Evolutionary conservation across 1,140 invertebrate species (phyloP), one percentile per base, ranked within the genome.

Genomic region (Pogonognathellus flavescens): DNA sequence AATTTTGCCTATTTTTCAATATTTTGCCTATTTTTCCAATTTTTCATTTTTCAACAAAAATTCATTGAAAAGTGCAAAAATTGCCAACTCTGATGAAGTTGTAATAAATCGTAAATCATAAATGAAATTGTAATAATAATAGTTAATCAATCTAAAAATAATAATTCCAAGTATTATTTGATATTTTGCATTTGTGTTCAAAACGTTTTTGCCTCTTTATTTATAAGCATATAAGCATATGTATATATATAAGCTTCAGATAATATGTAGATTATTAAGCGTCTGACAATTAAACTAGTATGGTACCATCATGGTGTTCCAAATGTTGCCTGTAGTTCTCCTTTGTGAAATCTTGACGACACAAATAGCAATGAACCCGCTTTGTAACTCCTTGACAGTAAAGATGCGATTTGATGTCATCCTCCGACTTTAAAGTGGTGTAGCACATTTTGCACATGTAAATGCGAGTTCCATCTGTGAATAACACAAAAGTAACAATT

Each of bases 371-470:
- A 22, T 86, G 85, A 13, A 86, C 22, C 14, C 53, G 16, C 31
- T 86, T 86, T 25, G 59, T 60, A 9, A 86, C 52, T 52, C 80
- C 62, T 82, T 83, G 80, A 50, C 85, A 86, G 14, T 49, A 82
- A 14, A 66, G 80, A 59, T 86, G 85, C 4, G 80, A 60, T 50
- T 62, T 53, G 7, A 86, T 83, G 55, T 86, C 76, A 18, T 86
- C 76, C 25, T 86, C 85, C 4, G 85, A 55, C 18, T 83, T 86
- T 25, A 86, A 62, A 1, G 85, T 82, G 0, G 80, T 62, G 52
- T 70, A 83, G 52, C 85, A 86, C 11, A 31, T 70, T 49, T 86
- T 86, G 52, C 85, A 86, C 84, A 85, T 85, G 76, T 82, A 85
- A 18, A 80, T 80, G n/a, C 31, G 76, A 41, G 60, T 82, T 60